These are phyloP conservation scores for Ophion slaviceki DNA, from an alignment of 2,888 invertebrate genomes.

Conservation along the genomic window DNA sequence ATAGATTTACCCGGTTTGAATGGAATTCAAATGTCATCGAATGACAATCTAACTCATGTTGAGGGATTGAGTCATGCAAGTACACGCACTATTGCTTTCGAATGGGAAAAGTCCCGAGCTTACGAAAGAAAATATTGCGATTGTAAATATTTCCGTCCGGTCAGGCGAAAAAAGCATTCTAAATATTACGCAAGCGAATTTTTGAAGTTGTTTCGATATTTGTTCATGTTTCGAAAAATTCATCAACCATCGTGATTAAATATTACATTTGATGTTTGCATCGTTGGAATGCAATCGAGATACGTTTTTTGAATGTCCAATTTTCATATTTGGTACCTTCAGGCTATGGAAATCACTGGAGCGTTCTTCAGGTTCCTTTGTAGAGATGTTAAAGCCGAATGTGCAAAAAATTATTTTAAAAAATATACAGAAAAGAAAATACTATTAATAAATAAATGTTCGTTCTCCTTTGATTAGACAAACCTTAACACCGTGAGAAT, in stretches of 20 bases:
- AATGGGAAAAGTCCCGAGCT: neutral
- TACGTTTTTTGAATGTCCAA: too few relatives aligned
- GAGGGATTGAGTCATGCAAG: neutral
- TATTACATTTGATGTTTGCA: neutral
- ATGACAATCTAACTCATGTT: conserved; percentile 1
- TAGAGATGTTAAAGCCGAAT: too few relatives aligned
- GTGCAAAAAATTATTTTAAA: too few relatives aligned
- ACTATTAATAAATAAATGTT: too few relatives aligned
- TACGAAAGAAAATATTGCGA: neutral
- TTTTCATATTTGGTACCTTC: too few relatives aligned
- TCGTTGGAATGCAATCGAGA: neutral
- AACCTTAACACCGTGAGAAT: too few relatives aligned
- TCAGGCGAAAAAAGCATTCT: neutral
- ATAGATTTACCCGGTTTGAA: conserved; percentile 29
- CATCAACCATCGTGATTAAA: neutral
- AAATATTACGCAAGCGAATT: neutral
- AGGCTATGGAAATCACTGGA: too few relatives aligned
- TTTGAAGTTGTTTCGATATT: neutral
- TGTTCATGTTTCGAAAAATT: neutral
- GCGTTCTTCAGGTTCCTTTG: too few relatives aligned
- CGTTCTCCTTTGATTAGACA: too few relatives aligned
- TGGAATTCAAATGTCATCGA: conserved; percentile 33
- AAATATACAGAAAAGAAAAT: too few relatives aligned
- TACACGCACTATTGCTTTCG: neutral
- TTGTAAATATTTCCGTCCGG: neutral